A percentile compares a stretch with the other conserved stretches of the same genome.
Conservation (phyloP, 2,888 invertebrate species). For the Miltochrista miniata region DNA sequence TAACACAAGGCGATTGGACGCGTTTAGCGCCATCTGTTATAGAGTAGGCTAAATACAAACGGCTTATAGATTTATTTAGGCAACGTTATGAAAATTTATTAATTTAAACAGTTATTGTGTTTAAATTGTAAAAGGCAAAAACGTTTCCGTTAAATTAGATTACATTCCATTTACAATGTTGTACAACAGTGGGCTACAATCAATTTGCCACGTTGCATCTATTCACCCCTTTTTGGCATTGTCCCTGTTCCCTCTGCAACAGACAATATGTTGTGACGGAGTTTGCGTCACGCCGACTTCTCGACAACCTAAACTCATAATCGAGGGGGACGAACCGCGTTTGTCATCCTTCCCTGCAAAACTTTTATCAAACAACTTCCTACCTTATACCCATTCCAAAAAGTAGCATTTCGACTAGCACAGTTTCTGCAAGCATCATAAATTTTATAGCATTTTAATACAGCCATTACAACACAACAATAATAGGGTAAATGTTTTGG, state of each 20-base stretch:
- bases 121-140: conserved; percentile 35
- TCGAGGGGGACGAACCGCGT: conserved; percentile 74
- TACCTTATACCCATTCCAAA: conserved; percentile 33
- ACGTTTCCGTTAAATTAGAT: conserved; percentile 57
- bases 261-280: conserved; percentile 79
- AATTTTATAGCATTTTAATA: conserved; percentile 82
- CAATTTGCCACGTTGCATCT: conserved; percentile 72
- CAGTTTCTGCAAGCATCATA: conserved; percentile 71
- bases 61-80: background rate
- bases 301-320: conserved; percentile 70
- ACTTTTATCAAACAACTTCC: conserved; percentile 15
- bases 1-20: too few species aligned
- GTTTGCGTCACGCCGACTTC: conserved; percentile 70
- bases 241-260: conserved; percentile 43
- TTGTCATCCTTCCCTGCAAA: conserved; percentile 71
- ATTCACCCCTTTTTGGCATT: conserved; percentile 67
- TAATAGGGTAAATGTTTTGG: conserved; percentile 84
- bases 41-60: conserved; percentile 14
- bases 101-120: too few species aligned
- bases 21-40: conserved; percentile 46
- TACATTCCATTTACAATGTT: conserved; percentile 61
- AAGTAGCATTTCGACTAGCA: conserved; percentile 24
- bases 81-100: background rate
- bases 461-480: conserved; percentile 80
- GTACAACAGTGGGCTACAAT: conserved; percentile 68